These are phyloP conservation scores for Brachypalpus laphriformis DNA, from an alignment of 2,888 invertebrate species.

Conservation along the genomic window DNA sequence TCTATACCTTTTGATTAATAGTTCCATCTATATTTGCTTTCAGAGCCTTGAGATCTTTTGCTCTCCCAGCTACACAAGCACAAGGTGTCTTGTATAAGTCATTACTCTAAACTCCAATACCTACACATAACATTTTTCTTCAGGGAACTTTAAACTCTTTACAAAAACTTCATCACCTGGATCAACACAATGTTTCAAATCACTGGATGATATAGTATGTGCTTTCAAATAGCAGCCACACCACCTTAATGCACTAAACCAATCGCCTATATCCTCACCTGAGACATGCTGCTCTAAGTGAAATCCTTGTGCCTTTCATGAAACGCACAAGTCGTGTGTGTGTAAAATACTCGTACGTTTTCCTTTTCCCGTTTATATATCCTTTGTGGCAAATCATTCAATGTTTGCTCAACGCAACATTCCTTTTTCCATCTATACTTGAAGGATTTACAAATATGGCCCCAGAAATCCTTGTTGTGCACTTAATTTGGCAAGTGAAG, in stretches of 20 bases:
- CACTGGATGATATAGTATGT: neutral
- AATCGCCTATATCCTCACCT: neutral
- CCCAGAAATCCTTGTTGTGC: neutral
- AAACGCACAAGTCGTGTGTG: neutral
- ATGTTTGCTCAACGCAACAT: neutral
- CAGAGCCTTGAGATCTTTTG: too few relatives aligned
- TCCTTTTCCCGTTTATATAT: neutral
- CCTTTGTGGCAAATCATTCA: constrained; percentile 3
- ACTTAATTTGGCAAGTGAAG: constrained; percentile 1
- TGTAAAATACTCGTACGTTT: neutral
- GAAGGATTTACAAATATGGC: neutral
- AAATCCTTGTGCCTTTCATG: neutral
- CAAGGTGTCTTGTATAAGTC: too few relatives aligned
- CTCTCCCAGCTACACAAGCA: too few relatives aligned
- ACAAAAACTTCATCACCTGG: neutral
- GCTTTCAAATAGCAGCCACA: neutral
- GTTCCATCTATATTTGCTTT: too few relatives aligned
- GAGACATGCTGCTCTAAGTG: neutral
- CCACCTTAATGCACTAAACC: neutral
- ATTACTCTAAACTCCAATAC: too few relatives aligned
- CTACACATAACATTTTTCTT: too few relatives aligned
- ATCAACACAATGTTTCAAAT: neutral
- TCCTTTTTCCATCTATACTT: neutral
- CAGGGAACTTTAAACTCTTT: neutral
- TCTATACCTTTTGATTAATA: too few relatives aligned